phyloP scores from a whole-genome alignment of 2,797 vertebrate species.

The Sternarchorhynchus goeldii region DNA sequence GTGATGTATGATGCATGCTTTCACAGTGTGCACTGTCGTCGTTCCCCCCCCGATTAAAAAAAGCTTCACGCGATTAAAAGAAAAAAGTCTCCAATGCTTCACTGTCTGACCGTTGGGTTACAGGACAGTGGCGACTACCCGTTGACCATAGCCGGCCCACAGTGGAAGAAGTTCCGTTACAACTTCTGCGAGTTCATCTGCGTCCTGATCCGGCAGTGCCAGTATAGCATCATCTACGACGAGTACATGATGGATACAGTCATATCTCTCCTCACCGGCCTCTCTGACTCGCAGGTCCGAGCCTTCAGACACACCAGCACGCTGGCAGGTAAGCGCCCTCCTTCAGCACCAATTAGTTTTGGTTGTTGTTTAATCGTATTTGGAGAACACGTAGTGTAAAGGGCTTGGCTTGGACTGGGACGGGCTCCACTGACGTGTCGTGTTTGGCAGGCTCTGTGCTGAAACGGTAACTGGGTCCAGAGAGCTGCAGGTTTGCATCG shows the following conservation, averaged over 20 bases:
- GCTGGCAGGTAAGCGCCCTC: constrained; percentile 82
- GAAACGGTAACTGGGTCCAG: no score
- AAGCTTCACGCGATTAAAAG: no score
- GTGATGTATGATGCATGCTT: no score
- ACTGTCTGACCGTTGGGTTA: not conserved
- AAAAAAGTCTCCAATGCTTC: no score
- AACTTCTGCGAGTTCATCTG: constrained; percentile 99
- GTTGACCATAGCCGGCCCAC: constrained; percentile 96
- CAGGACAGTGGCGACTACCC: constrained; percentile 83
- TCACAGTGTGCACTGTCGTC: no score
- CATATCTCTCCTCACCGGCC: constrained; percentile 96
- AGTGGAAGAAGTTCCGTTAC: constrained; percentile 99
- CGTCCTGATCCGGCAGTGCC: constrained; percentile 96
- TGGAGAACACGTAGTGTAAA: no score
- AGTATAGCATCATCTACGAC: constrained; percentile 99
- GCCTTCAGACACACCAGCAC: constrained; percentile 99
- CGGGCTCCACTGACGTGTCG: no score
- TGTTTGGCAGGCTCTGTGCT: no score
- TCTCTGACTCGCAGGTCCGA: constrained; percentile 98
- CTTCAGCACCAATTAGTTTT: not conserved
- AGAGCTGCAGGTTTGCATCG: not conserved
- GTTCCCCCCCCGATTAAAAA: no score
- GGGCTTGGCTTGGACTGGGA: no score
- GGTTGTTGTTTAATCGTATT: not conserved
- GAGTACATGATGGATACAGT: constrained; percentile 99